These are phyloP conservation scores for Anarhynchus alexandrinus DNA, from an alignment of 2,113 vertebrate genomes.

Conservation along the genomic window DNA sequence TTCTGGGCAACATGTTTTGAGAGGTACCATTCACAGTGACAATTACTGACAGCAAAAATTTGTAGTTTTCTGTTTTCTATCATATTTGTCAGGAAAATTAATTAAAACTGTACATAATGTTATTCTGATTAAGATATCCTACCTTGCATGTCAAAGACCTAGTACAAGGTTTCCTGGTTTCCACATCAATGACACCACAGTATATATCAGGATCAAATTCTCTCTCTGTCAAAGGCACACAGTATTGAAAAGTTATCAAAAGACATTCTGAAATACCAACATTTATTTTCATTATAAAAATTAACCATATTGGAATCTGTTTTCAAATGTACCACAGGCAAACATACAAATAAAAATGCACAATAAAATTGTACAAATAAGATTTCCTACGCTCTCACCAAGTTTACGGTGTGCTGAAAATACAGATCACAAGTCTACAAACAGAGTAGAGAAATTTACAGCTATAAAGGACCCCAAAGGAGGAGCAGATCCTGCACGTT, in stretches of 20 bases:
- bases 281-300: neutral
- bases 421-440: neutral
- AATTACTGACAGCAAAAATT: neutral
- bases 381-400: neutral
- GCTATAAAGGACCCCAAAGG: neutral
- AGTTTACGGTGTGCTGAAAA: neutral
- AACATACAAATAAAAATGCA: neutral
- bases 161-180: constrained; percentile 96
- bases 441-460: neutral
- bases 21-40: neutral
- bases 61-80: neutral
- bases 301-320: neutral
- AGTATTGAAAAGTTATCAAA: neutral
- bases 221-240: constrained; percentile 81
- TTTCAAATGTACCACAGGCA: neutral
- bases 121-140: constrained; percentile 26
- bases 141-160: constrained; percentile 99
- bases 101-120: neutral
- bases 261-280: neutral
- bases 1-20: neutral
- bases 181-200: constrained; percentile 95
- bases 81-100: neutral
- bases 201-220: constrained; percentile 98
- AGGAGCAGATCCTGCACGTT: rapidly evolving
- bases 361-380: neutral